Conservation (phyloP, 2,888 invertebrate genomes). For the Molorchus minor region DNA sequence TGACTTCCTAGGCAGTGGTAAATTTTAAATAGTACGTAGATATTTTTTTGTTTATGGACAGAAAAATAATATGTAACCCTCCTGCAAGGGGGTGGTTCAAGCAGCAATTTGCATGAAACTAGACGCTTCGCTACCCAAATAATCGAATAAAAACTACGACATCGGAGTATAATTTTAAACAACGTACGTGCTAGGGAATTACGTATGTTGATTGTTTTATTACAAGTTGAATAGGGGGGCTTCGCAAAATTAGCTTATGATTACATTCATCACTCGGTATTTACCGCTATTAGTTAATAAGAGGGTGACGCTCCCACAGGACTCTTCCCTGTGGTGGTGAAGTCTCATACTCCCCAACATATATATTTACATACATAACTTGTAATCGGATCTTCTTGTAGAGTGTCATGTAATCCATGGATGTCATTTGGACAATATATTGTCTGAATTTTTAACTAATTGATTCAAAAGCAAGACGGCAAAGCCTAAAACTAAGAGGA, state of each 20-base stretch:
- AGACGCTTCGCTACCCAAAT: constrained; percentile 28
- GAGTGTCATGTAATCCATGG: constrained; percentile 38
- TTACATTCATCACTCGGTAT: constrained; percentile 64
- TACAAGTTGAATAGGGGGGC: constrained; percentile 54
- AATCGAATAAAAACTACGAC: constrained; percentile 49
- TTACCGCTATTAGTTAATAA: constrained; percentile 64
- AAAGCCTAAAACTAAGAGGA: too few species aligned
- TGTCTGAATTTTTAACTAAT: constrained; percentile 19
- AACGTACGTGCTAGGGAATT: constrained; percentile 50
- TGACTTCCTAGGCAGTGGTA: too few species aligned
- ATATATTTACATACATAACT: constrained; percentile 57
- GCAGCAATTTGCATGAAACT: too few species aligned
- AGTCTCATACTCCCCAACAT: constrained; percentile 45
- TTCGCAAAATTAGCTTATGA: constrained; percentile 62
- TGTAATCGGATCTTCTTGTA: constrained; percentile 55
- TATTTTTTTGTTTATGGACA: too few species aligned
- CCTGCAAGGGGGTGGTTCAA: too few species aligned
- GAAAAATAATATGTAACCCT: too few species aligned
- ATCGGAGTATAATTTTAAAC: constrained; percentile 53
- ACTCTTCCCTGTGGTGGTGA: constrained; percentile 47
- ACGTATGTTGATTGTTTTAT: constrained; percentile 62
- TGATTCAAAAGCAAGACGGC: constrained; percentile 19
- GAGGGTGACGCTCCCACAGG: constrained; percentile 57
- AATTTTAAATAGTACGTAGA: too few species aligned
- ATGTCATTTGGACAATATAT: constrained; percentile 32